A percentile compares a stretch with the other conserved stretches of the same genome.
phyloP scores from a whole-genome alignment of 2,113 vertebrate genomes.

The Leptobrachium ailaonicum region DNA sequence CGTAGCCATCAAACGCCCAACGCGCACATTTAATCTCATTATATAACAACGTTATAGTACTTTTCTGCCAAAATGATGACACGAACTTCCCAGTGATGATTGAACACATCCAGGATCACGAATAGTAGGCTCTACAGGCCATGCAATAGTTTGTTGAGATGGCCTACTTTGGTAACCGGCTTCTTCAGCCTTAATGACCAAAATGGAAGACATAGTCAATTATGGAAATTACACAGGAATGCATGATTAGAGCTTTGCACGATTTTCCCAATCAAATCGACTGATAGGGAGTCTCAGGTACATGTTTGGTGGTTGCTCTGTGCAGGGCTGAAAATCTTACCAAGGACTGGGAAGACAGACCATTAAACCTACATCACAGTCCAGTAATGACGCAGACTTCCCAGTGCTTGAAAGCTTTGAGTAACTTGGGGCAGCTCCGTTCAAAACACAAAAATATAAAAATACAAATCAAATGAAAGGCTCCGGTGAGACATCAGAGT shows the following conservation, averaged over 20 bases:
- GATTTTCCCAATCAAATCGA: not conserved
- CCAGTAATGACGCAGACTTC: not conserved
- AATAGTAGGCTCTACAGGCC: no score
- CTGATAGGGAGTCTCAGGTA: no score
- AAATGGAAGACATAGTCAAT: conserved; percentile 12
- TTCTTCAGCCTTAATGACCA: not conserved
- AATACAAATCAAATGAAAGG: conserved; percentile 20
- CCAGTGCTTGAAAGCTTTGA: not conserved
- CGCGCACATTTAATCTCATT: no score
- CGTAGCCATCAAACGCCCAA: no score
- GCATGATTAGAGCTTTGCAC: not conserved
- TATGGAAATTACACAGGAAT: not conserved
- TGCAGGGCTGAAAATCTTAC: conserved; percentile 8
- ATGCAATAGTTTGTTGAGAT: no score
- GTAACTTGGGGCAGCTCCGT: not conserved
- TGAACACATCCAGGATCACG: no score
- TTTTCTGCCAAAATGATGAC: no score
- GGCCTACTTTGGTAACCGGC: no score
- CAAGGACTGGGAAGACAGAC: conserved; percentile 5
- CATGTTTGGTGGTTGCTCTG: not conserved
- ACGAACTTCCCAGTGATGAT: no score
- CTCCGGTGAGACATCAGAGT: conserved; percentile 6
- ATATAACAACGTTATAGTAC: no score
- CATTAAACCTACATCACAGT: not conserved
- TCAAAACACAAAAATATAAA: conserved; percentile 19